Evolutionary conservation across 2,888 invertebrate genomes (phyloP).

Genomic region (Eupithecia tripunctaria): DNA sequence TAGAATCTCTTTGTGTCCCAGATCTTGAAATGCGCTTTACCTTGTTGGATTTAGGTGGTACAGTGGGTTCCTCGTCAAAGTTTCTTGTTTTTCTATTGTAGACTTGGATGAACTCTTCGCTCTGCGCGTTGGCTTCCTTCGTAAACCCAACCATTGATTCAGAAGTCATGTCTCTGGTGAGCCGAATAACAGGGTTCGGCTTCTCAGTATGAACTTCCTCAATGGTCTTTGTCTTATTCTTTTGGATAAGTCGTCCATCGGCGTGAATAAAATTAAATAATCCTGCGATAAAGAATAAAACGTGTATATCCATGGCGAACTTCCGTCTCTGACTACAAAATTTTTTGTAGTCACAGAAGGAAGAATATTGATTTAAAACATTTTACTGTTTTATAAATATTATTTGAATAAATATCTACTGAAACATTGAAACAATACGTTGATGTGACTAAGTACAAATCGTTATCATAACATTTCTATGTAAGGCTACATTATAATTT

Average conservation of each 20-base stretch:
- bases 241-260: slow-evolving; percentile 57
- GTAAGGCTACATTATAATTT: background rate
- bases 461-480: slow-evolving; percentile 9
- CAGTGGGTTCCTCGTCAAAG: slow-evolving; percentile 4
- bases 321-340: slow-evolving; percentile 47
- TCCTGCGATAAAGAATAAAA: slow-evolving; percentile 48
- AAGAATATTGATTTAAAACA: slow-evolving; percentile 65
- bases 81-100: slow-evolving; percentile 45
- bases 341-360: slow-evolving; percentile 55
- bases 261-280: slow-evolving; percentile 43
- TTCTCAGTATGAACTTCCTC: slow-evolving; percentile 49
- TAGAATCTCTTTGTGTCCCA: slow-evolving; percentile 41
- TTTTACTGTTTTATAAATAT: slow-evolving; percentile 59
- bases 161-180: slow-evolving; percentile 52
- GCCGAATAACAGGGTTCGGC: slow-evolving; percentile 48
- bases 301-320: slow-evolving; percentile 55
- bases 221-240: slow-evolving; percentile 51
- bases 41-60: background rate
- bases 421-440: slow-evolving; percentile 49
- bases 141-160: slow-evolving; percentile 48
- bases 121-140: slow-evolving; percentile 49
- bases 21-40: slow-evolving; percentile 21
- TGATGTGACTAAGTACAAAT: slow-evolving; percentile 8
- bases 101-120: slow-evolving; percentile 46
- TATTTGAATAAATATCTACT: slow-evolving; percentile 56